Conservation (phyloP, 2,797 vertebrate genomes). For the Silurus lanzhouensis region DNA sequence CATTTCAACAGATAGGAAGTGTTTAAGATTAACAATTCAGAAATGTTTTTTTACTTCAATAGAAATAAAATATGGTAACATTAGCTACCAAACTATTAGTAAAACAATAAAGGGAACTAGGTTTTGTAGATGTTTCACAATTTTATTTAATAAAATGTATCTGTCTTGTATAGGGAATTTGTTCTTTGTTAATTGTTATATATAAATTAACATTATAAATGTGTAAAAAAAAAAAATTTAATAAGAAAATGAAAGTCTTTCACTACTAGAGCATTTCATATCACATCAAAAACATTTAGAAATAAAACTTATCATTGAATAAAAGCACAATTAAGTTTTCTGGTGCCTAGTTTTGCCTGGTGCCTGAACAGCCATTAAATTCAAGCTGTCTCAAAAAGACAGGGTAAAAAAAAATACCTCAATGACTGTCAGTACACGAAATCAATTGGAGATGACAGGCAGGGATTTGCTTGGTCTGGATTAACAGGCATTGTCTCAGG, state of each 20-base stretch:
- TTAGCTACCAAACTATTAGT: too few relatives aligned
- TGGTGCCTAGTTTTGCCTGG: neutral
- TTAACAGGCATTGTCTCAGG: conserved; percentile 61
- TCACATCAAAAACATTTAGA: neutral
- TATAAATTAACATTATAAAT: neutral
- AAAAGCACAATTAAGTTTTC: neutral
- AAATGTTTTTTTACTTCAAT: neutral
- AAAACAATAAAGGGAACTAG: too few relatives aligned
- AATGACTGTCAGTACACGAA: conserved; percentile 21
- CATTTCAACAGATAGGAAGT: neutral
- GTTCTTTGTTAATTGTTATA: too few relatives aligned
- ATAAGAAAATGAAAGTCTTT: neutral
- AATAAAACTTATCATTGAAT: neutral
- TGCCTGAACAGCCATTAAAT: neutral
- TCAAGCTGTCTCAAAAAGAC: neutral
- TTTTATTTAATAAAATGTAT: neutral
- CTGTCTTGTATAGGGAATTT: neutral
- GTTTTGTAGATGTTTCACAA: neutral
- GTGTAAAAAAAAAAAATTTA: neutral
- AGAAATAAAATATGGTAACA: neutral
- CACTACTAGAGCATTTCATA: neutral
- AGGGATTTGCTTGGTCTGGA: conserved; percentile 65
- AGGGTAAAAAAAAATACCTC: neutral
- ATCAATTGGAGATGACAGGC: conserved; percentile 61
- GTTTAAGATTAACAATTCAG: neutral